These are phyloP conservation scores for Cichlasoma orientale DNA, from an alignment of 2,797 vertebrate species.

Conservation along the genomic window DNA sequence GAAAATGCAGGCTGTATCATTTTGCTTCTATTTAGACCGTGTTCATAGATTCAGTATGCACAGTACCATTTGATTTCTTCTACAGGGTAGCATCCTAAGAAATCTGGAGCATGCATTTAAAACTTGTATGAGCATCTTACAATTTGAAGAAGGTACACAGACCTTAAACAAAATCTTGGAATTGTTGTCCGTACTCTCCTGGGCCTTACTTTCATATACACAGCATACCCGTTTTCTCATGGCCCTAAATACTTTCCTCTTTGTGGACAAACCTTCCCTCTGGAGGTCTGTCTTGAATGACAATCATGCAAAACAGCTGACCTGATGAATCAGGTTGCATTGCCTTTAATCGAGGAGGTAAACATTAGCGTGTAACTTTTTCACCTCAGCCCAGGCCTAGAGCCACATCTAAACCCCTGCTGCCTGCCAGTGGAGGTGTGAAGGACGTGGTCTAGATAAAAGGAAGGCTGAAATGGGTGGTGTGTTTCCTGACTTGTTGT, in stretches of 20 bases:
- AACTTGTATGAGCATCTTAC: slow-evolving; percentile 8
- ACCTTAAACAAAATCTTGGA: slow-evolving; percentile 18
- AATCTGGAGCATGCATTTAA: slow-evolving; percentile 11
- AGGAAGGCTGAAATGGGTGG: slow-evolving; percentile 55
- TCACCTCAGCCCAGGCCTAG: slow-evolving; percentile 12
- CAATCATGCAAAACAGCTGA: slow-evolving; percentile 21
- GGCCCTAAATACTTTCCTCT: slow-evolving; percentile 21
- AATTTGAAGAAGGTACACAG: slow-evolving; percentile 3
- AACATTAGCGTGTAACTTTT: slow-evolving; percentile 12
- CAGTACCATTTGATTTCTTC: neutral
- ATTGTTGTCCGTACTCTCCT: slow-evolving; percentile 11
- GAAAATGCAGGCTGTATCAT: neutral
- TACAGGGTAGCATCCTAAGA: neutral
- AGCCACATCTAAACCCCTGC: slow-evolving; percentile 39
- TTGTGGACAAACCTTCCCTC: slow-evolving; percentile 25
- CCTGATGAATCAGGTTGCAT: slow-evolving; percentile 24
- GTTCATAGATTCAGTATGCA: neutral
- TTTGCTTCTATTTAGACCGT: neutral
- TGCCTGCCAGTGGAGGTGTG: slow-evolving; percentile 73
- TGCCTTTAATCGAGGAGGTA: slow-evolving; percentile 35
- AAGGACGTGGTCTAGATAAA: slow-evolving; percentile 79
- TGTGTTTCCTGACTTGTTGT: slow-evolving; percentile 57
- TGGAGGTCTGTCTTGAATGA: slow-evolving; percentile 24
- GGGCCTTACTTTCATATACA: neutral
- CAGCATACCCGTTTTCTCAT: neutral